Percentiles rank a stretch among this genome's conserved stretches.
phyloP scores from a whole-genome alignment of 2,888 invertebrate genomes.

The Antitype chi region DNA sequence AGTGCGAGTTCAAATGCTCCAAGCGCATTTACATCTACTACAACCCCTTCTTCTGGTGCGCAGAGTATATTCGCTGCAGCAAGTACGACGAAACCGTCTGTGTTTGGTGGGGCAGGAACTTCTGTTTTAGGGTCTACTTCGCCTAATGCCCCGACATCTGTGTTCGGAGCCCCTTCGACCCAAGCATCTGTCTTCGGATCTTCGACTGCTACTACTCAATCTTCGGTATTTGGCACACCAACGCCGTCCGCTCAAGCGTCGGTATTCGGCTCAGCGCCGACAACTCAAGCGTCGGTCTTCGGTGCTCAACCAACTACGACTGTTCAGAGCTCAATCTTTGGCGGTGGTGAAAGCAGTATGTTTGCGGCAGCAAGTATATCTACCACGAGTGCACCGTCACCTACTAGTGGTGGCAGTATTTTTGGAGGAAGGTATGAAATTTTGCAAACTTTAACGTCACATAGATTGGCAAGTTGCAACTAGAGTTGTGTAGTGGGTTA shows the following conservation, averaged over 20 bases:
- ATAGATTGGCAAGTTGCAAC: not conserved
- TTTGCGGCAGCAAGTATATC: constrained; percentile 88
- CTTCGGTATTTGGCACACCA: constrained; percentile 73
- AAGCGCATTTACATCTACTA: constrained; percentile 53
- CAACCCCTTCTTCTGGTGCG: constrained; percentile 51
- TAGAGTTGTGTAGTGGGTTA: no score
- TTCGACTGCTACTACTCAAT: constrained; percentile 65
- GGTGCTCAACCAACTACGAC: constrained; percentile 75
- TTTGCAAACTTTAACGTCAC: not conserved
- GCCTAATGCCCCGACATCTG: constrained; percentile 68
- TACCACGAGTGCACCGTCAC: constrained; percentile 80
- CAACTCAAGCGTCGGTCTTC: constrained; percentile 72
- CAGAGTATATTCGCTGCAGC: constrained; percentile 56
- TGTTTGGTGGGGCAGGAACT: constrained; percentile 65
- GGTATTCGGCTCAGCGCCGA: constrained; percentile 69
- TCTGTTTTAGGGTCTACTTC: constrained; percentile 58
- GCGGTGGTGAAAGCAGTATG: constrained; percentile 78
- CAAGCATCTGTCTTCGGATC: constrained; percentile 73
- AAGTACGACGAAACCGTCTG: constrained; percentile 60
- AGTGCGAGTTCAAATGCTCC: constrained; percentile 60
- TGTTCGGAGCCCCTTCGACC: constrained; percentile 74
- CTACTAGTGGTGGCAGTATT: constrained; percentile 79
- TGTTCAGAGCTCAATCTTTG: constrained; percentile 79
- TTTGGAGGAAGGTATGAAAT: constrained; percentile 82
- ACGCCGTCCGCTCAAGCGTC: constrained; percentile 59